Evolutionary conservation across 2,888 invertebrate genomes (phyloP), one percentile per base, ranked within the genome.

Genomic region (Sinotaia quadrata): DNA sequence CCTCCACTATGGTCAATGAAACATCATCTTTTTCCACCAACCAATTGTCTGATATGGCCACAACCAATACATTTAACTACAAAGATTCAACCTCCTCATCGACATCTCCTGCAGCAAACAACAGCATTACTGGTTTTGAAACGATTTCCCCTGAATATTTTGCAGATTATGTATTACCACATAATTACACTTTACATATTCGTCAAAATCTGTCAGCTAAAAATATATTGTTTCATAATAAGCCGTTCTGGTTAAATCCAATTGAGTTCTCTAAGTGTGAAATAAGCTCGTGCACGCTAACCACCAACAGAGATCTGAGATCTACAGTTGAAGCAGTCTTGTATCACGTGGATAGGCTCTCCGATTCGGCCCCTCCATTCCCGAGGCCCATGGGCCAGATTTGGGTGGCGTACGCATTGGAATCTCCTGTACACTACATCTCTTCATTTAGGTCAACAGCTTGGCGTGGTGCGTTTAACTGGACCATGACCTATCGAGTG

Each of bases 371-470:
- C 8, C 47, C 63, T 12, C 10, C 41, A 3, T 29, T 5, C 4
- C 29, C 4, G 18, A 56, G 60, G 0, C 67, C 59, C 4, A 65
- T 57, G 7, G 58, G 57, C 3, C 73, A 73, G 58, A 62, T 61
- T n/a, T 73, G 73, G 73, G 63, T 73, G 21, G 71, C 62, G n/a
- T 73, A 68, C 31, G 37, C 58, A 8, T 51, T 68, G 12, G 73
- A 73, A 54, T 58, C 61, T 3, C 71, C 70, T 0, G n/a, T 36
- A 3, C 29, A 33, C 4, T 47, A 49, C 60, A 5, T 0, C 2
- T 18, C 21, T 18, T 47, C 10, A 21, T 65, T 51, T 44, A 44
- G 31, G 12, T 2, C 18, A 1, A 56, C 66, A 5, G 41, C 15
- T 0, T 72, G 69, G 67, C 52, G n/a, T 36, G 12, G 33, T 0